Conservation (phyloP, 2,113 vertebrate species). For the Heterotilapia buettikoferi region DNA sequence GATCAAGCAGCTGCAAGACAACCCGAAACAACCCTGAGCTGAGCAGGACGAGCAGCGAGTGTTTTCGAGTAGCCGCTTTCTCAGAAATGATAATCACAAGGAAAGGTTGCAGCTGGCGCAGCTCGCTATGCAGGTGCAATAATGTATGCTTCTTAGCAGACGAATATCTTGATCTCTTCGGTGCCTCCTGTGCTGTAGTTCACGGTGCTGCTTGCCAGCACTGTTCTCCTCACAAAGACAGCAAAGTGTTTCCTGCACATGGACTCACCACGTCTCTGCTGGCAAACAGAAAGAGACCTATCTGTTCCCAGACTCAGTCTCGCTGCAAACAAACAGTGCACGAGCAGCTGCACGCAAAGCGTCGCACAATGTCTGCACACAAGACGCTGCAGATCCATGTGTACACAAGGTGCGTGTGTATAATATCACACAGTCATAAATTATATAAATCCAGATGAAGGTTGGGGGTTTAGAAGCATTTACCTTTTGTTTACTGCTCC, state of each 20-base stretch:
- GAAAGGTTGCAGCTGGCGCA: background rate
- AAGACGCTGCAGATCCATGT: background rate
- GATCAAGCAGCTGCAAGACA: background rate
- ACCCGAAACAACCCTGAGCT: background rate
- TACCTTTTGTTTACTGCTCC: background rate
- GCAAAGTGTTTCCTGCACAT: background rate
- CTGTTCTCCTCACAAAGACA: background rate
- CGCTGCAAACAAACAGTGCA: background rate
- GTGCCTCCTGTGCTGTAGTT: background rate
- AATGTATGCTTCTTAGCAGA: background rate
- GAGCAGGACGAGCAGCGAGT: background rate
- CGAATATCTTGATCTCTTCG: background rate
- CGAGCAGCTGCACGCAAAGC: background rate
- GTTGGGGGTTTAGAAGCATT: background rate
- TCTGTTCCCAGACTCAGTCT: background rate
- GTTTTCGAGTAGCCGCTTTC: background rate
- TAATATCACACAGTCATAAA: background rate
- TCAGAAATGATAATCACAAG: background rate
- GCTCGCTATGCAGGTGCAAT: background rate
- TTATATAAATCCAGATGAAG: background rate
- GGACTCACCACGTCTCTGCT: background rate
- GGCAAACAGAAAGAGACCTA: background rate
- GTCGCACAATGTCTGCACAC: background rate
- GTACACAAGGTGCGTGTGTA: background rate
- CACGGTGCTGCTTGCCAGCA: accelerated